These are phyloP conservation scores for Lycopodina hypogea DNA, from an alignment of 37 sponge, comb jelly and placozoan species.

Conservation along the genomic window DNA sequence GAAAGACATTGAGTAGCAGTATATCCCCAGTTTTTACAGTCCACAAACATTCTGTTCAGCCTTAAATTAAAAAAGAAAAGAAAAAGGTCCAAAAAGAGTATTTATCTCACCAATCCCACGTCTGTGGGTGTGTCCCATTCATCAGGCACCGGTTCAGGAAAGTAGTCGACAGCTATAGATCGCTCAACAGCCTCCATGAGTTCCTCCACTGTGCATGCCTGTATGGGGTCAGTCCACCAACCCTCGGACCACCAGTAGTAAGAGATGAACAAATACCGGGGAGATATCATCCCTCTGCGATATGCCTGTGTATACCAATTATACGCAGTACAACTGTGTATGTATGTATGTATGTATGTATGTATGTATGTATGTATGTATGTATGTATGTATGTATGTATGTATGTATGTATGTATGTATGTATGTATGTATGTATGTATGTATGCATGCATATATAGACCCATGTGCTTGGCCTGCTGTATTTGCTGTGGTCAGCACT, in stretches of 20 bases:
- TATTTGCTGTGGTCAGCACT: no score
- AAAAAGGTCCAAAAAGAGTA: not conserved
- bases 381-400: no score
- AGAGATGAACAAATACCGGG: constrained; percentile 33
- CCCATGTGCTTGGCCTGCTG: no score
- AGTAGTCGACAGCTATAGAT: constrained; percentile 46
- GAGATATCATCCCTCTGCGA: constrained; percentile 32
- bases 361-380: no score
- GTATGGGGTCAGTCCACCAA: constrained; percentile 21
- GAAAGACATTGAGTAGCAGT: no score
- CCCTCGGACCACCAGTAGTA: constrained; percentile 50
- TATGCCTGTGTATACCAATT: constrained; percentile 35
- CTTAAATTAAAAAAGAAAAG: not conserved
- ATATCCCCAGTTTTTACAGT: no score
- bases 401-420: no score
- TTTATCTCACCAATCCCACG: constrained; percentile 44
- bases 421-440: no score
- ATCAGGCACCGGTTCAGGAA: constrained; percentile 16
- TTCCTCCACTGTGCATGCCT: constrained; percentile 5
- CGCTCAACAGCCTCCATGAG: not conserved
- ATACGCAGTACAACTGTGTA: no score
- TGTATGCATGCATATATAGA: no score
- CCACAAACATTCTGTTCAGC: no score
- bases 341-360: no score
- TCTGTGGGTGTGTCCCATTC: constrained; percentile 30